These are phyloP conservation scores for Nasua narica DNA, from an alignment of 2,797 vertebrate genomes.

Conservation along the genomic window DNA sequence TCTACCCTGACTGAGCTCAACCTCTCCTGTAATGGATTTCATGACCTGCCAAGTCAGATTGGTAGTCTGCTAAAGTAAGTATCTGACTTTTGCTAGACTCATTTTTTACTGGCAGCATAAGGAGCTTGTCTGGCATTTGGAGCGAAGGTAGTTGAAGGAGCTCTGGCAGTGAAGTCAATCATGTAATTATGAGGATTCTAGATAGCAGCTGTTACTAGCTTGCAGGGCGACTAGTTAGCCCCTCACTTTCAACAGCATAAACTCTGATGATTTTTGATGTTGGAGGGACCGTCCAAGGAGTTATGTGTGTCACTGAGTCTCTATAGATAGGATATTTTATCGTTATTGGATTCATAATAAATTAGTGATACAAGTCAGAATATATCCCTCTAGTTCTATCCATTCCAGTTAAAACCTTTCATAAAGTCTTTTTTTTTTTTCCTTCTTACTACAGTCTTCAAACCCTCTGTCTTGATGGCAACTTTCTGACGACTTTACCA, in stretches of 20 bases:
- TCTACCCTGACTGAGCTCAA: constrained; percentile 94
- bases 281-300: neutral
- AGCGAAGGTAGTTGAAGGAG: neutral
- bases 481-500: constrained; percentile 91
- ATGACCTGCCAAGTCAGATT: constrained; percentile 87
- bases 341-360: neutral
- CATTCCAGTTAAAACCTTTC: constrained; percentile 20
- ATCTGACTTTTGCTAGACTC: constrained; percentile 26
- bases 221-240: neutral
- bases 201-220: neutral
- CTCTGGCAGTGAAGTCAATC: constrained; percentile 33
- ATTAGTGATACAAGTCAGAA: neutral
- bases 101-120: neutral
- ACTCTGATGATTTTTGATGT: neutral
- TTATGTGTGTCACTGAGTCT: neutral
- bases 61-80: constrained; percentile 92
- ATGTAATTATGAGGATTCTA: neutral
- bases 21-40: constrained; percentile 93
- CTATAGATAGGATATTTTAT: neutral
- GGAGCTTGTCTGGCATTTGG: neutral
- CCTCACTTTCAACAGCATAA: neutral
- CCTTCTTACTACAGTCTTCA: constrained; percentile 87
- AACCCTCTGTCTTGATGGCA: constrained; percentile 95
- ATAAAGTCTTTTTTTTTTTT: neutral
- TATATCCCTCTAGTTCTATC: neutral